Evolutionary conservation across 2,888 invertebrate species (phyloP), one percentile per base, ranked within the genome.

Genomic region (Sesia apiformis): DNA sequence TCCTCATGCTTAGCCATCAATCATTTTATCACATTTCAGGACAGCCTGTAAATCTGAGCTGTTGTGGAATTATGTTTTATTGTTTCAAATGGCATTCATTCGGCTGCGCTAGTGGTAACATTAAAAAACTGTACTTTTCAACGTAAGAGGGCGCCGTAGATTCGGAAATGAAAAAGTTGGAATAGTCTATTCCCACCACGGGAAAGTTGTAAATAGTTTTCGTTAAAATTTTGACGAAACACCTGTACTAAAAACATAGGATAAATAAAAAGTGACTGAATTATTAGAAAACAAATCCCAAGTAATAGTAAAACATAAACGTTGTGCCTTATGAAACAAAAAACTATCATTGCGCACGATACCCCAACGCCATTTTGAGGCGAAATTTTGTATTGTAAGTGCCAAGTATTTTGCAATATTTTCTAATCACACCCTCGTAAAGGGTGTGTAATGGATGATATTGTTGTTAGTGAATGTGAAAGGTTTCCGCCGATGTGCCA

Each of bases 321-420:
- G 67, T 75, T 76, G 84, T 83, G 77, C 78, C 78, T 70, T 81
- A 80, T 81, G 81, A 87, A 87, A 86, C 87, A 85, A 88, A 89
- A 89, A 89, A 84, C 89, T 84, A 85, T 87, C 87, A 84, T 85
- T 86, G 85, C 90, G 88, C 90, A 90, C 88, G 90, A 87, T 87
- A 86, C 80, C 76, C 75, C 81, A 89, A 89, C 90, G 90, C 90
- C 90, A 90, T 90, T 90, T 90, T 90, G 90, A 90, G 88, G 90
- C 90, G 87, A 90, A 90, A 87, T 86, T 88, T 90, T 88, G 83
- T 88, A 84, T 67, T 88, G 90, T 90, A 90, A 90, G 90, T 90
- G 89, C 86, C 88, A 90, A 87, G 87, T 88, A 88, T 85, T 90
- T 90, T 78, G 86, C 85, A 84, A 87, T 89, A 87, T 82, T 84